Base-by-base conservation (phyloP, 2,888 invertebrate genomes). In the Rotaria sp. region DNA sequence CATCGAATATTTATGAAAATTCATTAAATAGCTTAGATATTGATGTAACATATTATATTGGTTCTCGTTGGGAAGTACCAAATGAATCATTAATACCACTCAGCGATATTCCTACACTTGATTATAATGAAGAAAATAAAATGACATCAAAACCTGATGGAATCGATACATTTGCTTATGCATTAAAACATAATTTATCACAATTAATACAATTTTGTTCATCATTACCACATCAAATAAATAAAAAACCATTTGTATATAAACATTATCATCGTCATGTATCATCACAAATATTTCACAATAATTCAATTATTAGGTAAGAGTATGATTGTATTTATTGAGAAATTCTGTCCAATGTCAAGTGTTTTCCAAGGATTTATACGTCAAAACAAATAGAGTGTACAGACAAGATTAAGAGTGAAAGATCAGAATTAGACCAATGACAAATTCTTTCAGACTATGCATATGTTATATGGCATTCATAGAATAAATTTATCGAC, bases 21-120 rank as follows among this genome's bases (percentile, higher is more conserved):
- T 26, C 80, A 45, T 38, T 67, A 30, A 67, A 18, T 35, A 30
- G 35, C 21, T 26, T 45, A 15, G 41, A 80, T 80, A 80, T 80
- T 80, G 80, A 80, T 80, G n/a, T 80, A 15, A 80, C 80, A 26
- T 80, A 80, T 80, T 80, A 80, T n/a, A n/a, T 80, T 45, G 80
- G 80, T 15, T 80, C 80, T n/a, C 41, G 1, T 26, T 45, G 41
- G 41, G 80, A 80, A 11, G 24, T 45, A 3, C 80, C 80, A n/a
- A 15, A 24, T 80, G 80, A 80, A 80, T 80, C 80, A 7, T 38
- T 67, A 35, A 80, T 80, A 80, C 80, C 80, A 80, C 3, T 45
- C n/a, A 45, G 15, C 2, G 80, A 80, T 80, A 45, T 45, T 41
- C 80, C 80, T 15, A 67, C 38, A 21, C 67, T 67, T 67, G 35